Base-by-base conservation (phyloP, 2,888 invertebrate genomes). In the Rhopalosiphum nymphaeae region DNA sequence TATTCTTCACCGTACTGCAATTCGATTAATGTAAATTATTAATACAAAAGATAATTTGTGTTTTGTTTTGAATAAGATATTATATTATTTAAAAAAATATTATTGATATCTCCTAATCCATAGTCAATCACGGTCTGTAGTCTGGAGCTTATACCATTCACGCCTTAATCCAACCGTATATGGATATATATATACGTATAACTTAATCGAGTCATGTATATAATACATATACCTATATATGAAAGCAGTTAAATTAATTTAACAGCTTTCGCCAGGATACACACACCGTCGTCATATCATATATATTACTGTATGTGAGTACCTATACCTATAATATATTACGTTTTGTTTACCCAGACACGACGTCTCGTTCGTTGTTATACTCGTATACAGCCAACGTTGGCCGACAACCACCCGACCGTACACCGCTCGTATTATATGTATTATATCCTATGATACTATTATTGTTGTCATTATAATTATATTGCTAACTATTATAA, bases 281-380 rank as follows among this genome's bases (percentile, higher is more conserved):
- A 25, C 16, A 57, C 61, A 13, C 13, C 44, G 5, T 67, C 67
- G 67, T 46, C 46, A 67, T 36, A 26, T 3, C 44, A 89, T 61
- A 67, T 5, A 61, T 2, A 78, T 21, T 78, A 78, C 36, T 21
- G 5, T 16, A 1, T 16, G 67, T 67, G 67, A 5, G 21, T 78
- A 78, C 36, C 78, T 36, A n/a, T 21, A 16, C 5, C 36, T 78
- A 36, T 78, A 78, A 36, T 36, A 78, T 78, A 78, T 78, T 78
- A n/a, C 46, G 21, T 90, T 46, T 46, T 49, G 90, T 67, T 90
- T 67, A 49, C 49, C 36, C 67, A 90, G 46, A 90, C 90, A 67
- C 25, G n/a, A 49, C 36, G n/a, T 90, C 36, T 9, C 36, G 36
- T 78, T 13, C 67, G 67, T 36, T 42, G 78, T 36, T 36, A 78